Percentiles rank a stretch among this genome's conserved stretches.
These are phyloP conservation scores for Epistrophe grossulariae DNA, from an alignment of 2,888 invertebrate species.

Conservation along the genomic window DNA sequence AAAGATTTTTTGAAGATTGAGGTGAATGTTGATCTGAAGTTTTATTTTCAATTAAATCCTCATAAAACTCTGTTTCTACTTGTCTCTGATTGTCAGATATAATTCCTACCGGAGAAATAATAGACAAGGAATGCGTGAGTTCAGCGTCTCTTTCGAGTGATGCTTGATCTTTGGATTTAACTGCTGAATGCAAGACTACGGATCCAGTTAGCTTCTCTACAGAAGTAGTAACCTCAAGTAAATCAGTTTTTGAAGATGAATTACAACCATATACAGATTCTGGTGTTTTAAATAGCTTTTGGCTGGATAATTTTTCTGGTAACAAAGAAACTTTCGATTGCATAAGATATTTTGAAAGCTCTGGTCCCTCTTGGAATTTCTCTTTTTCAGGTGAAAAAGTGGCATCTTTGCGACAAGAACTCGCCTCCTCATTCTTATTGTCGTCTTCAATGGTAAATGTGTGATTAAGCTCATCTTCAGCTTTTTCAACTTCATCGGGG, in stretches of 20 bases:
- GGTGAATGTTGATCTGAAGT: constrained; percentile 1
- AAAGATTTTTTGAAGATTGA: constrained; percentile 12
- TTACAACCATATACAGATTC: background rate
- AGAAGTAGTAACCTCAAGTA: background rate
- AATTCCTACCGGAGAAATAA: constrained; percentile 5
- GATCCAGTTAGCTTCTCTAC: background rate
- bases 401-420: constrained; percentile 16
- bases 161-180: background rate
- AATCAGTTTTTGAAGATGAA: background rate
- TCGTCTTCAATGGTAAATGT: constrained; percentile 53
- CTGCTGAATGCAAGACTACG: background rate
- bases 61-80: background rate
- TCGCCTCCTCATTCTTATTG: background rate
- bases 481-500: background rate
- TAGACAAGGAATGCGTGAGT: background rate
- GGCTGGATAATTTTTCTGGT: background rate
- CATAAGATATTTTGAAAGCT: background rate
- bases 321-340: background rate
- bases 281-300: background rate
- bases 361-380: background rate
- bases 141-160: background rate
- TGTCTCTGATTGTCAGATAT: background rate
- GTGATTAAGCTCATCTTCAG: constrained; percentile 10
- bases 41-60: background rate
- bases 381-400: constrained; percentile 55